Evolutionary conservation across 2,113 vertebrate species (phyloP).

Genomic region (Scortum barcoo): DNA sequence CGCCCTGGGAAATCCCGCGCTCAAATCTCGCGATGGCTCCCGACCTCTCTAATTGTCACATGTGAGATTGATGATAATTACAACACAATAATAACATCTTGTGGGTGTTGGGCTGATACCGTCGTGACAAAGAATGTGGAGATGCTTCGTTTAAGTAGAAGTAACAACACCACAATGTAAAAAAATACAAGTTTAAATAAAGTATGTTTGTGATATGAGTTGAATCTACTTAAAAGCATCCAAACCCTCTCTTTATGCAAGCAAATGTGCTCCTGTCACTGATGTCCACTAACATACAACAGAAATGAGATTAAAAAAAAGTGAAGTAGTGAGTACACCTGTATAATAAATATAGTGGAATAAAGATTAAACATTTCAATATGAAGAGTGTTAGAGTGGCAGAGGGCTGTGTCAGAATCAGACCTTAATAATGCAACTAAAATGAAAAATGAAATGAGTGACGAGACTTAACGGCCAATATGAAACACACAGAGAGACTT

Average conservation of each 20-base stretch:
- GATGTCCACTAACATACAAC: neutral
- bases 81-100: no score
- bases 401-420: no score
- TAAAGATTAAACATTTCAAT: no score
- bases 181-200: neutral
- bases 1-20: constrained; percentile 41
- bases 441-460: no score
- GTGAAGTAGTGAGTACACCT: neutral
- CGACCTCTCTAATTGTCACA: neutral
- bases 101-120: neutral
- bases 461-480: no score
- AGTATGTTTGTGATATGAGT: neutral
- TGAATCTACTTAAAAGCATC: neutral
- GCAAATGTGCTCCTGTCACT: neutral
- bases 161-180: neutral
- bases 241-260: neutral
- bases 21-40: constrained; percentile 62
- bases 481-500: no score
- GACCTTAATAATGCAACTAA: no score
- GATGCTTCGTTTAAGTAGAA: neutral
- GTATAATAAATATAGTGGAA: no score
- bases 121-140: neutral
- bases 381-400: no score
- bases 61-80: neutral
- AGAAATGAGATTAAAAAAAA: neutral